Conservation (phyloP, 2,888 invertebrate genomes). For the Apocheima hispidaria region DNA sequence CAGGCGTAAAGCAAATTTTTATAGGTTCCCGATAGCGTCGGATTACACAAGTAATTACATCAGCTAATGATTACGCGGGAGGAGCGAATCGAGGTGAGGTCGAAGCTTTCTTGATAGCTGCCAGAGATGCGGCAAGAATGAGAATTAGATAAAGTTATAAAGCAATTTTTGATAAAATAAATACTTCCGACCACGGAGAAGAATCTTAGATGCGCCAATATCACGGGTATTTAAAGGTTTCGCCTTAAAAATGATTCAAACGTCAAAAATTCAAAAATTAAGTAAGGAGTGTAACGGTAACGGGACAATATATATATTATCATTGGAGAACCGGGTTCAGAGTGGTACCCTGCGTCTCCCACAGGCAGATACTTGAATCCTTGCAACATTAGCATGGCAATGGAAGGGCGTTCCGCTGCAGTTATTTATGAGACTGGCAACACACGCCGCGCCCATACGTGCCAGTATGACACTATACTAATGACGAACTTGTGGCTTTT, state of each 20-base stretch:
- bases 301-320: constrained; percentile 51
- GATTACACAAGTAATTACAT: constrained; percentile 27
- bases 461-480: constrained; percentile 74
- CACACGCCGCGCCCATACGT: constrained; percentile 71
- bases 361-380: constrained; percentile 41
- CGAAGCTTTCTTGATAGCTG: constrained; percentile 16
- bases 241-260: constrained; percentile 57
- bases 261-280: constrained; percentile 46
- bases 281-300: constrained; percentile 54
- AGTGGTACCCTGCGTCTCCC: constrained; percentile 45
- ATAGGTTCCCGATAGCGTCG: constrained; percentile 15
- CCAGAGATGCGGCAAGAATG: constrained; percentile 14
- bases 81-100: constrained; percentile 17
- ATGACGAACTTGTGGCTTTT: constrained; percentile 67
- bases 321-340: constrained; percentile 45
- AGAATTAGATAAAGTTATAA: constrained; percentile 14
- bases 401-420: constrained; percentile 65
- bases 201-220: constrained; percentile 3
- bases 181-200: neutral
- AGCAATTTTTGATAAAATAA: constrained; percentile 15
- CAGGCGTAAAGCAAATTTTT: neutral
- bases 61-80: constrained; percentile 20
- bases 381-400: constrained; percentile 62
- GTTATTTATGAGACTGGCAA: constrained; percentile 74
- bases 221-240: constrained; percentile 26